Evolutionary conservation across 2,113 vertebrate species (phyloP).

Genomic region (Dipodomys merriami): DNA sequence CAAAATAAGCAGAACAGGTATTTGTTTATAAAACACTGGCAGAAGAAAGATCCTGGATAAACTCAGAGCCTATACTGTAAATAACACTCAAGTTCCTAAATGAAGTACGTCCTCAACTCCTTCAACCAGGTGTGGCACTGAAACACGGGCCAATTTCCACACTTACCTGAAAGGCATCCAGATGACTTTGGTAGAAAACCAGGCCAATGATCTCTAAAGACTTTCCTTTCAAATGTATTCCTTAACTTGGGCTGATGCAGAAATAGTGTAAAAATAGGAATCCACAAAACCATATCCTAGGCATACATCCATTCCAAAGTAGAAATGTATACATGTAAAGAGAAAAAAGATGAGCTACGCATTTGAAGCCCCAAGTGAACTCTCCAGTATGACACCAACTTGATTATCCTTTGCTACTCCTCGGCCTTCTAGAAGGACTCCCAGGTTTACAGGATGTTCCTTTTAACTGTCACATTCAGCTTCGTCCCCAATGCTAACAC

Average conservation of each 20-base stretch:
- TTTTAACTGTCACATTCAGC: neutral
- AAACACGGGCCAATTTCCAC: constrained; percentile 36
- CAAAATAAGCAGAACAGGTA: constrained; percentile 47
- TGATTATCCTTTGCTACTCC: neutral
- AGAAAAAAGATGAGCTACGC: neutral
- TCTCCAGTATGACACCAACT: neutral
- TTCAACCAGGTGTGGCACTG: neutral
- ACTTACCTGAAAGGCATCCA: constrained; percentile 51
- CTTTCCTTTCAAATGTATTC: neutral
- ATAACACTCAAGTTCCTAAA: constrained; percentile 31
- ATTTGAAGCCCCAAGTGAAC: neutral
- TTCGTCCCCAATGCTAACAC: neutral
- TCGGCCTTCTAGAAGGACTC: neutral
- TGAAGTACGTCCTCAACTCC: constrained; percentile 14
- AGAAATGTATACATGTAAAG: neutral
- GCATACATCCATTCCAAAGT: neutral
- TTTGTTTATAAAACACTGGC: constrained; percentile 56
- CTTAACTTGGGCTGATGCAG: neutral
- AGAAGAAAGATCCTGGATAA: constrained; percentile 36
- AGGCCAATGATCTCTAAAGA: constrained; percentile 16
- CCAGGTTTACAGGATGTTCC: neutral
- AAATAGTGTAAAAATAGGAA: neutral
- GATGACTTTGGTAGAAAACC: constrained; percentile 18
- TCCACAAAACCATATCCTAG: neutral
- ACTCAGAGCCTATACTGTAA: constrained; percentile 51